These are phyloP conservation scores for Vulpes ferrilata DNA, from an alignment of 2,113 vertebrate species.

Conservation along the genomic window DNA sequence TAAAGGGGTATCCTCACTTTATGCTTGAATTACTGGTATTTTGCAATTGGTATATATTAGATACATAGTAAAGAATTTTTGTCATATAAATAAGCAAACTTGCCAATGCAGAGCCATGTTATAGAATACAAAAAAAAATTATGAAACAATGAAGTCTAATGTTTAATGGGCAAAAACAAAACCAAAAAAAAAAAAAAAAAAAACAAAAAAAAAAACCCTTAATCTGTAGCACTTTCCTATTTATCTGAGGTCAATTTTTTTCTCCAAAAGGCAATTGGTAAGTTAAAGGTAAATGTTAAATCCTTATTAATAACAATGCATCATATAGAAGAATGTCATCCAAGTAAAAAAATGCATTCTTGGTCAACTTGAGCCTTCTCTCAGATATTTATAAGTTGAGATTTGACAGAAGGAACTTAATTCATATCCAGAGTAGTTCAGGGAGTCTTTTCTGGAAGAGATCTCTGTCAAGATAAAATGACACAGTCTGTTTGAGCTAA, in stretches of 20 bases:
- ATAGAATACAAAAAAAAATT: background rate
- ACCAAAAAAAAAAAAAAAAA: background rate
- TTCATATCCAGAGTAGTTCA: constrained; percentile 55
- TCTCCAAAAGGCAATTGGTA: background rate
- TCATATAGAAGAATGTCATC: background rate
- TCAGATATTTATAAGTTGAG: constrained; percentile 35
- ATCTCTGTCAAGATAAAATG: constrained; percentile 58
- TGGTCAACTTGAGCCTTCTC: background rate
- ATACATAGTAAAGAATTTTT: background rate
- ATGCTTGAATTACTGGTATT: background rate
- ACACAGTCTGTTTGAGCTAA: background rate
- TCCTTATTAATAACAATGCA: background rate
- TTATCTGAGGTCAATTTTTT: background rate
- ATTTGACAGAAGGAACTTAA: constrained; percentile 29
- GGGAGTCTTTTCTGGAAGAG: constrained; percentile 74
- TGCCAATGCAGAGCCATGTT: background rate
- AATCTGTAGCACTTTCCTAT: background rate
- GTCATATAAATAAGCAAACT: background rate
- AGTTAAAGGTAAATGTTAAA: background rate
- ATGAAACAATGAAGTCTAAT: background rate
- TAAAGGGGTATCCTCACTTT: background rate
- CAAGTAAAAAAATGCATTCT: background rate
- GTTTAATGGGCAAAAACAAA: background rate
- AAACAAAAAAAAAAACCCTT: background rate
- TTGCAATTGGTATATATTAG: background rate